Conservation (phyloP, 64 coral and sea anemone species). For the Pachyseris speciosa region DNA sequence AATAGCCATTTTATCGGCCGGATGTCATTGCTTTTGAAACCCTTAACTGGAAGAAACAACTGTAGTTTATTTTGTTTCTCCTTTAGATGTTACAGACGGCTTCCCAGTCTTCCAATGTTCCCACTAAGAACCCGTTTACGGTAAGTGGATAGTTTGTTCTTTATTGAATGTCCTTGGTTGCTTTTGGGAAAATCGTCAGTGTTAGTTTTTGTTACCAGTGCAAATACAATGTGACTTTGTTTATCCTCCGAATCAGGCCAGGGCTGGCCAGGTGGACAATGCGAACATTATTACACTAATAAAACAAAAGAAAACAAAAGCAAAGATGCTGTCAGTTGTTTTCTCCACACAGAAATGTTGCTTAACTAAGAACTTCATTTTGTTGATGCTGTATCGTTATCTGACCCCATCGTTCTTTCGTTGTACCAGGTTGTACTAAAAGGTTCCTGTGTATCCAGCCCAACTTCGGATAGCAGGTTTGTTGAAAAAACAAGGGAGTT, state of each 20-base stretch:
- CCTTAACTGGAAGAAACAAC: too few relatives aligned
- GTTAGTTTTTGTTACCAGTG: too few relatives aligned
- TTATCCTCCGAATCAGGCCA: too few relatives aligned
- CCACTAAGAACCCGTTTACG: slow-evolving; percentile 31
- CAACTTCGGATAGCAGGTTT: slow-evolving; percentile 80
- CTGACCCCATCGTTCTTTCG: neutral
- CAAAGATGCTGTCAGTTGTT: too few relatives aligned
- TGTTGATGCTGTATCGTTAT: neutral
- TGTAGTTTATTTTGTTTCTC: neutral
- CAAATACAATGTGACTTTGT: neutral
- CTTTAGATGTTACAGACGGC: neutral
- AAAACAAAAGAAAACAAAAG: too few relatives aligned
- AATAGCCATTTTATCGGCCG: too few relatives aligned
- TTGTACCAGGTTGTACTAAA: slow-evolving; percentile 71
- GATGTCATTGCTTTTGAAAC: too few relatives aligned
- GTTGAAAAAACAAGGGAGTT: neutral
- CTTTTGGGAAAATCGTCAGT: too few relatives aligned
- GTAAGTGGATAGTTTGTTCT: neutral
- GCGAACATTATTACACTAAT: too few relatives aligned
- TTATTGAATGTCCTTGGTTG: too few relatives aligned
- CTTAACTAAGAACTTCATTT: neutral
- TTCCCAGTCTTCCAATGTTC: neutral
- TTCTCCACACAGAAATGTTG: too few relatives aligned
- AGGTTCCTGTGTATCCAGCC: slow-evolving; percentile 60
- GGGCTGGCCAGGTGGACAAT: too few relatives aligned